These are phyloP conservation scores for Dendrolimus houi DNA, from an alignment of 2,888 invertebrate species.

Conservation along the genomic window DNA sequence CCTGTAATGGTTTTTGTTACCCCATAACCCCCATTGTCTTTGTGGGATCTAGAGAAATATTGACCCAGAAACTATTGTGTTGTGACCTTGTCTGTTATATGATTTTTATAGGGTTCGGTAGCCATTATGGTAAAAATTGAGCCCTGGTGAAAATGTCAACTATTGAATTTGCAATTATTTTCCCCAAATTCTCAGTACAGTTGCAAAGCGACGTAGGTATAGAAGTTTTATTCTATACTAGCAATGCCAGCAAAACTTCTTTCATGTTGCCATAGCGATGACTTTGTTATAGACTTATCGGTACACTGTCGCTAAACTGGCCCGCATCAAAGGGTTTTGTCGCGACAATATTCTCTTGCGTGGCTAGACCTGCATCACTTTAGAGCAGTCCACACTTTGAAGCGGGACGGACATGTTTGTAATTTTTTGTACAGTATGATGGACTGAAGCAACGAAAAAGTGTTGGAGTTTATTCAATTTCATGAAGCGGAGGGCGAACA, in stretches of 20 bases:
- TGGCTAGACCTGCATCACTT: not conserved
- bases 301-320: not conserved
- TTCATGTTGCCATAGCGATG: too few species aligned
- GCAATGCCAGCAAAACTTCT: too few species aligned
- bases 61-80: slow-evolving; percentile 7
- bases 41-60: slow-evolving; percentile 9
- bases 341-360: not conserved
- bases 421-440: not conserved
- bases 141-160: too few species aligned
- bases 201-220: too few species aligned
- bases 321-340: not conserved
- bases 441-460: not conserved
- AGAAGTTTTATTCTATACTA: too few species aligned
- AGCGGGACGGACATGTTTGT: not conserved
- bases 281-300: not conserved
- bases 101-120: not conserved
- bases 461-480: not conserved
- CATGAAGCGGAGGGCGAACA: too few species aligned
- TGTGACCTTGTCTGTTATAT: not conserved
- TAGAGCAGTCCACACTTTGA: not conserved
- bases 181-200: too few species aligned
- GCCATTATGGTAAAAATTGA: too few species aligned
- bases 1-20: slow-evolving; percentile 6
- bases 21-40: slow-evolving; percentile 15
- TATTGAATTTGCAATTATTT: too few species aligned